These are phyloP conservation scores for Stenoptilia bipunctidactyla DNA, from an alignment of 2,888 invertebrate species.

Conservation along the genomic window DNA sequence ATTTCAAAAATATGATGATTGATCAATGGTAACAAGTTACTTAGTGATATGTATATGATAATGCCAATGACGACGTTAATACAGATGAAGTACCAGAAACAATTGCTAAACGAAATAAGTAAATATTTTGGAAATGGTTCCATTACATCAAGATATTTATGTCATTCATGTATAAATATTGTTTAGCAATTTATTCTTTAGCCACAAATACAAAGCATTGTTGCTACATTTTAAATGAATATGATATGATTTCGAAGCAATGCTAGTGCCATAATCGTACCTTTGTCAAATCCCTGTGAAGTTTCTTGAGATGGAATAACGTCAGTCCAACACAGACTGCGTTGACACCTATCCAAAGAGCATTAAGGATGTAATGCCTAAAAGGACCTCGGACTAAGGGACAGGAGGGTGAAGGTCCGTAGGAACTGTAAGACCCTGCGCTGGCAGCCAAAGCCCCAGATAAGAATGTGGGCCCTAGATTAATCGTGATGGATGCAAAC, in stretches of 20 bases:
- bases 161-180: no score
- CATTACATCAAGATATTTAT: no score
- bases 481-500: conserved; percentile 92
- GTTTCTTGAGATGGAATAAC: conserved; percentile 84
- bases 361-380: conserved; percentile 90
- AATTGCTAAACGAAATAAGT: no score
- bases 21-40: no score
- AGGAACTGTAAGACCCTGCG: conserved; percentile 78
- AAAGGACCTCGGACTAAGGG: conserved; percentile 89
- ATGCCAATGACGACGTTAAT: no score
- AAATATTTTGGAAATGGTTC: no score
- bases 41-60: no score
- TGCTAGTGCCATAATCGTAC: conserved; percentile 31
- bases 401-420: conserved; percentile 81
- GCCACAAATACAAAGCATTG: neutral
- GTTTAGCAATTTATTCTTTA: no score
- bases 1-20: no score
- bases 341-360: conserved; percentile 91
- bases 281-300: conserved; percentile 86
- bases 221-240: neutral
- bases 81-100: no score
- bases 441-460: conserved; percentile 87
- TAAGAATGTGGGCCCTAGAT: conserved; percentile 89
- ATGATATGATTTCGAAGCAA: no score
- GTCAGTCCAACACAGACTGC: conserved; percentile 87